These are phyloP conservation scores for Holotrichia oblita DNA, from an alignment of 1,140 invertebrate genomes.

Conservation along the genomic window DNA sequence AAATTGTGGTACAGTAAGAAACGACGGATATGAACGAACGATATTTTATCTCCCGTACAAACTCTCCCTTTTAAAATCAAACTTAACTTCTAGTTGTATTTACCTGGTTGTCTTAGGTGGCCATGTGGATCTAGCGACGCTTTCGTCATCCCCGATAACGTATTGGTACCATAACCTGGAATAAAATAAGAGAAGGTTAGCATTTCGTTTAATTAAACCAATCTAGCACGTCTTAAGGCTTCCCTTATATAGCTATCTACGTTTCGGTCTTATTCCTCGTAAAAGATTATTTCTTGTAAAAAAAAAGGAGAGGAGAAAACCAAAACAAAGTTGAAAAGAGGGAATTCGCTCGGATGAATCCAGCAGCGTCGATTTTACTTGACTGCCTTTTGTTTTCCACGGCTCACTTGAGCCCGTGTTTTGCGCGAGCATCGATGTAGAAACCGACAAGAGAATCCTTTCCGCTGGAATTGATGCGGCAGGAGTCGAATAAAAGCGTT, in stretches of 20 bases:
- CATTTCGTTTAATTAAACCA: background rate
- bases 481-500: background rate
- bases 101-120: conserved; percentile 87
- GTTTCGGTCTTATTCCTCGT: no score
- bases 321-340: background rate
- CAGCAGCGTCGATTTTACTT: conserved; percentile 37
- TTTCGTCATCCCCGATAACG: conserved; percentile 74
- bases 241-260: no score
- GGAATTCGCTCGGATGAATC: conserved; percentile 1
- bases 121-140: conserved; percentile 83
- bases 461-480: conserved; percentile 48
- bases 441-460: conserved; percentile 58
- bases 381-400: conserved; percentile 54
- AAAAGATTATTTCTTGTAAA: background rate
- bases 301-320: conserved; percentile 16
- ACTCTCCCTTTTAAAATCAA: no score
- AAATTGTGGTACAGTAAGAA: background rate
- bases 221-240: no score
- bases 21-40: no score
- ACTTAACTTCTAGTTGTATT: conserved; percentile 45
- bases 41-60: no score
- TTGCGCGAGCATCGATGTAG: conserved; percentile 49
- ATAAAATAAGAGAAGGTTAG: conserved; percentile 15
- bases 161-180: conserved; percentile 67
- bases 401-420: conserved; percentile 54